These are phyloP conservation scores for Craniophora ligustri DNA, from an alignment of 2,888 invertebrate species.

Conservation along the genomic window DNA sequence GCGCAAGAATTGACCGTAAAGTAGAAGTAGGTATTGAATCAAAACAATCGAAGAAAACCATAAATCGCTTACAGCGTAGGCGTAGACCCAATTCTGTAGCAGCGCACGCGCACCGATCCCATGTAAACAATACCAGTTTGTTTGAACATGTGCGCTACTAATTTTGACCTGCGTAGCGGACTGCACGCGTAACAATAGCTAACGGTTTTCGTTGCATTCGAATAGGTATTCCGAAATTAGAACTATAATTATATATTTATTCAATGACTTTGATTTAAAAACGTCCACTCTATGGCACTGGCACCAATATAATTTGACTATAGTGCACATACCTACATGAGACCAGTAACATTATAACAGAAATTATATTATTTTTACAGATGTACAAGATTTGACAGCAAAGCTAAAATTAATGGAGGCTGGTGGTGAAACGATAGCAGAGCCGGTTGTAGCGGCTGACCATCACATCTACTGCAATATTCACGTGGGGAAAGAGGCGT, in stretches of 20 bases:
- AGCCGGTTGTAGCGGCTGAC: slow-evolving; percentile 76
- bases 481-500: slow-evolving; percentile 78
- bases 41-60: slow-evolving; percentile 30
- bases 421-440: slow-evolving; percentile 74
- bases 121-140: slow-evolving; percentile 84
- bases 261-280: slow-evolving; percentile 42
- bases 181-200: slow-evolving; percentile 83
- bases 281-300: slow-evolving; percentile 12
- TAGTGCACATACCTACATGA: slow-evolving; percentile 1
- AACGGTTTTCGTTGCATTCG: slow-evolving; percentile 81
- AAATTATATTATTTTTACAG: slow-evolving; percentile 77
- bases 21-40: slow-evolving; percentile 9
- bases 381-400: slow-evolving; percentile 92
- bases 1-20: too few relatives aligned
- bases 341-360: background rate
- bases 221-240: slow-evolving; percentile 72
- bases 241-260: slow-evolving; percentile 45
- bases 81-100: slow-evolving; percentile 57
- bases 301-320: slow-evolving; percentile 16
- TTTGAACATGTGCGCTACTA: slow-evolving; percentile 87
- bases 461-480: slow-evolving; percentile 86
- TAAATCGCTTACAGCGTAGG: slow-evolving; percentile 49
- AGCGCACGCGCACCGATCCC: slow-evolving; percentile 59
- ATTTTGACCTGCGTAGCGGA: slow-evolving; percentile 81
- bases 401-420: slow-evolving; percentile 90